Evolutionary conservation across 2,888 invertebrate species (phyloP), one percentile per base, ranked within the genome.

Genomic region (Sarcophaga variegata): DNA sequence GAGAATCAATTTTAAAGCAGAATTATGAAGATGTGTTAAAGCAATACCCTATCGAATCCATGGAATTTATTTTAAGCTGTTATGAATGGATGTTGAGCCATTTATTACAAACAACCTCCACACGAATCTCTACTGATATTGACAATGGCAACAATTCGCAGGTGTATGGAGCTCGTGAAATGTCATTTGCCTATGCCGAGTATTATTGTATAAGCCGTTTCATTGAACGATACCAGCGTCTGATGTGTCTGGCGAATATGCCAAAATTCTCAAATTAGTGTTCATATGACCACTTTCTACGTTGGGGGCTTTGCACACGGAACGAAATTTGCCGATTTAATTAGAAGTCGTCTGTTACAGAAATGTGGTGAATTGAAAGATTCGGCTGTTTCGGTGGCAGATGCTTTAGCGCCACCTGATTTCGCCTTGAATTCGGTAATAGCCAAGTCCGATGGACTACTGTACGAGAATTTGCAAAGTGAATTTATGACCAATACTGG

Each of bases 361-460:
- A 93, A 96, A 87, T 98, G 98, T 91, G 92, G 91, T 0, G 94
- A 95, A 20, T 90, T 98, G n/a, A 97, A 97, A 93, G 94, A 95
- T 12, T 96, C 97, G 62, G 95, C 96, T 0, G 95, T 98, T 0
- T 94, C 96, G 2, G 95, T 98, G 3, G 97, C 96, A 4, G 98
- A 99, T 92, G 96, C 96, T 47, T 94, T 98, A 45, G 97, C 98
- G 4, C 98, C 98, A 1, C 97, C 98, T 0, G 98, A 98, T 94
- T 98, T 97, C 92, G 96, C 98, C 59, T 94, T 98, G 17, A 97
- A 98, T 93, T 98, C 98, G 45, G 96, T 97, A 59, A 94, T 98
- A 22, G 98, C 97, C 76, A 95, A 94, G 91, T 96, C 97, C 47
- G 97, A 98, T 94, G 98, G 98, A 88, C 86, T 92, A 37, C 89